Conservation (phyloP, 2,888 invertebrate genomes). For the Agrypnus murinus region DNA sequence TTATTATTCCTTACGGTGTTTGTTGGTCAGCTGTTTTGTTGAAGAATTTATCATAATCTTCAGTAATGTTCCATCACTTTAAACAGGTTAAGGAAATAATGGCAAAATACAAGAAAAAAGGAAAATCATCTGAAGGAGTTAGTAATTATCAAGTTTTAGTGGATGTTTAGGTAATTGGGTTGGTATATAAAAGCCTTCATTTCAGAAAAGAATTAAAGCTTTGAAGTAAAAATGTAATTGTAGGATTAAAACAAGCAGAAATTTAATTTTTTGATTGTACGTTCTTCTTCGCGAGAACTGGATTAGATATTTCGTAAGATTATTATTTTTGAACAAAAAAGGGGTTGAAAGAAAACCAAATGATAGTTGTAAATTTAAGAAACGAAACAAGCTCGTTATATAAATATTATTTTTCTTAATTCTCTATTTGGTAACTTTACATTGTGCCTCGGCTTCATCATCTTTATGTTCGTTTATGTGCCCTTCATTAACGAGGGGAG, state of each 20-base stretch:
- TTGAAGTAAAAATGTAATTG: constrained; percentile 27
- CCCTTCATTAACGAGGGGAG: constrained; percentile 7
- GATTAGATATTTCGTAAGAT: neutral
- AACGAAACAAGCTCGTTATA: constrained; percentile 14
- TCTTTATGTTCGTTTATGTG: constrained; percentile 14
- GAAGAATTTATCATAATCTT: too few relatives aligned
- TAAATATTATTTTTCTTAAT: constrained; percentile 4
- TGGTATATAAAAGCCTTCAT: constrained; percentile 11
- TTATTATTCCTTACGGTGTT: too few relatives aligned
- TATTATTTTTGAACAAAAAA: neutral
- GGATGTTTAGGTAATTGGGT: constrained; percentile 9
- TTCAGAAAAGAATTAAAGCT: constrained; percentile 14
- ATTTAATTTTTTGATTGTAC: constrained; percentile 31
- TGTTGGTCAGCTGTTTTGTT: too few relatives aligned
- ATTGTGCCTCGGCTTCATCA: neutral
- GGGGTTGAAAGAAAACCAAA: constrained; percentile 5
- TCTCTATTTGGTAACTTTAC: neutral
- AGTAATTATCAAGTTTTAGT: too few relatives aligned
- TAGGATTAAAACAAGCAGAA: constrained; percentile 21
- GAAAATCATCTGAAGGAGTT: too few relatives aligned
- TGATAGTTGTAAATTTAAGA: constrained; percentile 11
- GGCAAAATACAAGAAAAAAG: too few relatives aligned
- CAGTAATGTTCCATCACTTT: too few relatives aligned
- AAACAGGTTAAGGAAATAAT: too few relatives aligned
- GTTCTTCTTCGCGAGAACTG: neutral